Percentiles rank a stretch among this genome's conserved stretches.
Evolutionary conservation across 2,888 invertebrate species (phyloP).

Genomic region (Thymelicus sylvestris): DNA sequence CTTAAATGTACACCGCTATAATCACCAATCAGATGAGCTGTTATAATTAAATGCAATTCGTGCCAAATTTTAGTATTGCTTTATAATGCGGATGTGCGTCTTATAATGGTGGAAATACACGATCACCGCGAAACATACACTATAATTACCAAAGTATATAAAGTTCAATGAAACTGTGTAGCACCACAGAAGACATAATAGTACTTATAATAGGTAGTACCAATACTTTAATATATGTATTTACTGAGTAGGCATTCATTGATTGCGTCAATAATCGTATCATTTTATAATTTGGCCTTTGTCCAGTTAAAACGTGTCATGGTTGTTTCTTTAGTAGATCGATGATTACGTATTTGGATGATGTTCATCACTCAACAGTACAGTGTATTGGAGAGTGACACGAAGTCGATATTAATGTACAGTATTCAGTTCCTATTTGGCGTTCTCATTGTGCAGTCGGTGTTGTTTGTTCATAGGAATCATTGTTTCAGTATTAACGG

Average conservation of each 20-base stretch:
- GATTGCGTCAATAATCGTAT: slow-evolving; percentile 33
- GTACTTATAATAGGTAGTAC: background rate
- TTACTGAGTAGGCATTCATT: slow-evolving; percentile 41
- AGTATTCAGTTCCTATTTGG: slow-evolving; percentile 65
- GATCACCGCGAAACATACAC: slow-evolving; percentile 1
- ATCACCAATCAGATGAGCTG: slow-evolving; percentile 70
- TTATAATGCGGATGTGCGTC: slow-evolving; percentile 44
- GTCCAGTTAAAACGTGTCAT: slow-evolving; percentile 68
- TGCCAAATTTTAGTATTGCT: slow-evolving; percentile 67
- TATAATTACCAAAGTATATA: slow-evolving; percentile 1
- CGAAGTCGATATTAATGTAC: slow-evolving; percentile 56
- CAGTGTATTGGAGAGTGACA: slow-evolving; percentile 52
- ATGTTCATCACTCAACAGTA: slow-evolving; percentile 63
- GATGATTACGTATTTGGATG: slow-evolving; percentile 61
- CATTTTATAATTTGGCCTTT: slow-evolving; percentile 54
- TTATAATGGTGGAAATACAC: slow-evolving; percentile 43
- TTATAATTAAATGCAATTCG: slow-evolving; percentile 71
- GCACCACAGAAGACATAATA: background rate
- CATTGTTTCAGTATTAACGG: background rate
- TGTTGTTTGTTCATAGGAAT: background rate
- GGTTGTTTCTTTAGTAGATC: slow-evolving; percentile 58
- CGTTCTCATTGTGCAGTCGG: slow-evolving; percentile 47
- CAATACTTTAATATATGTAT: slow-evolving; percentile 16
- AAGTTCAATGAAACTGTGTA: slow-evolving; percentile 31
- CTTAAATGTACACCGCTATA: slow-evolving; percentile 60